Evolutionary conservation across 1,140 invertebrate species (phyloP).

Genomic region (Drosophila dunni): DNA sequence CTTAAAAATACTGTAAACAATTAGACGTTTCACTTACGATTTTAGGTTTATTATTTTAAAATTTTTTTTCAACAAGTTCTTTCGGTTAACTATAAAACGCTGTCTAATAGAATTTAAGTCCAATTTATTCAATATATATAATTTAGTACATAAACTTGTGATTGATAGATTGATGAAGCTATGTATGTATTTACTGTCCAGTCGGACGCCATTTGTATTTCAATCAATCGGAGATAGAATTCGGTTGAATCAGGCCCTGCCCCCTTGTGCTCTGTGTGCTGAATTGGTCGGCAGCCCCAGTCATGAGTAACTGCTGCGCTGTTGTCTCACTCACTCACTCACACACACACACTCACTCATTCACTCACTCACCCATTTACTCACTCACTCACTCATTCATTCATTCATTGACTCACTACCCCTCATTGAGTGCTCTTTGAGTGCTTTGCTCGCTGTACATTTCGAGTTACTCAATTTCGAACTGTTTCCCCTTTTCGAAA

Average conservation of each 20-base stretch:
- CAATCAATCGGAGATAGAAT: slow-evolving; percentile 18
- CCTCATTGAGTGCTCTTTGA: slow-evolving; percentile 48
- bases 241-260: slow-evolving; percentile 10
- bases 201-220: slow-evolving; percentile 35
- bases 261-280: slow-evolving; percentile 21
- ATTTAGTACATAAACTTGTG: not conserved
- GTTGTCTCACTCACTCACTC: slow-evolving; percentile 26
- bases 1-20: no score
- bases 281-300: not conserved
- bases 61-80: no score
- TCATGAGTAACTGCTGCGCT: slow-evolving; percentile 9
- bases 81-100: no score
- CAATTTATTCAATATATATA: no score
- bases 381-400: slow-evolving; percentile 4
- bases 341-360: slow-evolving; percentile 1
- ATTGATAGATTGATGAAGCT: not conserved
- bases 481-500: slow-evolving; percentile 63
- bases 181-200: not conserved
- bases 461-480: slow-evolving; percentile 40
- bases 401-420: slow-evolving; percentile 14
- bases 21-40: no score
- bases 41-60: no score
- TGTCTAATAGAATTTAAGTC: no score
- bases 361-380: slow-evolving; percentile 8
- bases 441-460: slow-evolving; percentile 10